phyloP scores from a whole-genome alignment of 2,797 vertebrate species.

The Allobates femoralis region DNA sequence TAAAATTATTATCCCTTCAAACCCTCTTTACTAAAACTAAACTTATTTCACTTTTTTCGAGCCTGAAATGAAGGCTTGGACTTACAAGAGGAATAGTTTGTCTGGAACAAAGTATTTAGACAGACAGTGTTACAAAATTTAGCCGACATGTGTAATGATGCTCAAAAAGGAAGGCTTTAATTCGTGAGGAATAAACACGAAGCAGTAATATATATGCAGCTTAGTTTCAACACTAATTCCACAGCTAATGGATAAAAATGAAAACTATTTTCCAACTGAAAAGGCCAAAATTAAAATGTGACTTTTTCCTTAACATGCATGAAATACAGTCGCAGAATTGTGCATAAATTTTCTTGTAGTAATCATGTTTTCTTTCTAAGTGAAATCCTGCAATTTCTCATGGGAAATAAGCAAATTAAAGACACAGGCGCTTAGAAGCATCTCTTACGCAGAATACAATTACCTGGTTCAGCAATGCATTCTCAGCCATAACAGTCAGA shows the following conservation, averaged over 20 bases:
- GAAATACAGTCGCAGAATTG: conserved; percentile 30
- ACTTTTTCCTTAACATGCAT: conserved; percentile 23
- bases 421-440: conserved; percentile 51
- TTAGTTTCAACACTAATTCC: conserved; percentile 53
- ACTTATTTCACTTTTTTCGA: not conserved
- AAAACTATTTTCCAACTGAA: conserved; percentile 58
- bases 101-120: conserved; percentile 1
- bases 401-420: conserved; percentile 60
- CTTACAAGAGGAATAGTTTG: not conserved
- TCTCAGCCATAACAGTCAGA: conserved; percentile 39
- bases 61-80: not conserved
- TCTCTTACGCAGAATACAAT: conserved; percentile 53
- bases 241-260: conserved; percentile 53
- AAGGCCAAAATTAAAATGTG: conserved; percentile 59
- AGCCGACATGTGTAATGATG: conserved; percentile 45
- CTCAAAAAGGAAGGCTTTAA: conserved; percentile 39
- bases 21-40: not conserved
- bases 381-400: conserved; percentile 48
- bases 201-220: conserved; percentile 43
- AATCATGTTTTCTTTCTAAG: conserved; percentile 59
- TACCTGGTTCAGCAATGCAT: conserved; percentile 51
- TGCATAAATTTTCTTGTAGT: conserved; percentile 56
- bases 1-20: not conserved
- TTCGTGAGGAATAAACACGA: conserved; percentile 46
- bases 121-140: conserved; percentile 25